Evolutionary conservation across 2,797 vertebrate species (phyloP).

Genomic region (Chiloscyllium punctatum): DNA sequence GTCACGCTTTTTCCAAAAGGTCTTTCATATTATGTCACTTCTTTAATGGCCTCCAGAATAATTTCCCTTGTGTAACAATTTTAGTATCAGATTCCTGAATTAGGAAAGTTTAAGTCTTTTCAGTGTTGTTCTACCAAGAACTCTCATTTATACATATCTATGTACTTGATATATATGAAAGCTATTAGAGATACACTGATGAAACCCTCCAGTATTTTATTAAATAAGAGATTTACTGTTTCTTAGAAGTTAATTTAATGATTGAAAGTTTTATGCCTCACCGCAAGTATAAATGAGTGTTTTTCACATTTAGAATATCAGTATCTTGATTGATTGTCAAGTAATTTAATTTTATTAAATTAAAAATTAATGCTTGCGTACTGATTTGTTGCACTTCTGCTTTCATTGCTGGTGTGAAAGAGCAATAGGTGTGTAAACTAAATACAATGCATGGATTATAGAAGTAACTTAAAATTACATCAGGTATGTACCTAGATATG

Average conservation of each 20-base stretch:
- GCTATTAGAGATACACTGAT: not conserved
- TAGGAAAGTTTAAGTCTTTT: not conserved
- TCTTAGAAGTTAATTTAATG: not conserved
- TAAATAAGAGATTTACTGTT: not conserved
- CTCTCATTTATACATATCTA: not conserved
- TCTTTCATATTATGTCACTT: not conserved
- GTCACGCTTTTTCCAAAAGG: not conserved
- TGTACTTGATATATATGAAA: not conserved
- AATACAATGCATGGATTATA: not conserved
- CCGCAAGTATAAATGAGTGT: not conserved
- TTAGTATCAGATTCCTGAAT: not conserved
- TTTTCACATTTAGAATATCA: constrained; percentile 18
- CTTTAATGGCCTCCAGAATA: not conserved
- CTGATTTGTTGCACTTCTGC: not conserved
- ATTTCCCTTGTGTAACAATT: not conserved
- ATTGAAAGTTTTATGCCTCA: constrained; percentile 7
- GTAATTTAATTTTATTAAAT: constrained; percentile 11
- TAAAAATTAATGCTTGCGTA: constrained; percentile 10
- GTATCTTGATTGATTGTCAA: not conserved
- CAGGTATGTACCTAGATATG: not conserved
- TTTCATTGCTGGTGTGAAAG: not conserved
- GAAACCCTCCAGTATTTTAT: not conserved
- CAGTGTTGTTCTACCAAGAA: not conserved
- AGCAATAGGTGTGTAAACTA: not conserved
- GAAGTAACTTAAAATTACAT: not conserved